Conservation (phyloP, 2,797 vertebrate species). For the Parauchenoglanis ngamensis region DNA sequence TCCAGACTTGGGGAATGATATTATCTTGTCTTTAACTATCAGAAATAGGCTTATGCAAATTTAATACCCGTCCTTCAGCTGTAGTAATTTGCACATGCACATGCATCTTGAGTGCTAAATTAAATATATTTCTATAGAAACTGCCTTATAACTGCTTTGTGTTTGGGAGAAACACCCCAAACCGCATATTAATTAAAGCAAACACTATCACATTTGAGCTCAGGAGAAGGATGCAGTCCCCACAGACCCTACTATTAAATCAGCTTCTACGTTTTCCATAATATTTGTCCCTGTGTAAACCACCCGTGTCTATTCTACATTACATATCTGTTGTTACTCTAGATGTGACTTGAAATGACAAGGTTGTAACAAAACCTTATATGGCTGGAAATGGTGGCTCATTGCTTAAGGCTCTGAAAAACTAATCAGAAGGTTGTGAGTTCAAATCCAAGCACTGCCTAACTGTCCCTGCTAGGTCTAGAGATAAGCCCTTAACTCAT, state of each 20-base stretch:
- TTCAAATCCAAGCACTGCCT: neutral
- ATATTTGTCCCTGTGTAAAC: neutral
- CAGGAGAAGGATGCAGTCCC: neutral
- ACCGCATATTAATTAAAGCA: neutral
- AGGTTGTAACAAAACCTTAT: neutral
- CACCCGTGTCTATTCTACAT: no score
- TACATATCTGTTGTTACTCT: neutral
- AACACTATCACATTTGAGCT: neutral
- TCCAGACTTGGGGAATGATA: neutral
- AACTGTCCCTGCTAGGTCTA: neutral
- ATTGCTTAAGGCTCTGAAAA: neutral
- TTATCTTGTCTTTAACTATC: neutral
- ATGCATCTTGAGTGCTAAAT: neutral
- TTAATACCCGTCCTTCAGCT: neutral
- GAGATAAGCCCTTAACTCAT: neutral
- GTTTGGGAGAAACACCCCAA: neutral
- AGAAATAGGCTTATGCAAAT: neutral
- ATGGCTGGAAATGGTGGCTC: neutral
- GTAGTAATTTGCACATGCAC: neutral
- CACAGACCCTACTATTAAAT: neutral
- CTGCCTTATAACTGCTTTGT: neutral
- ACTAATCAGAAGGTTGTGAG: neutral
- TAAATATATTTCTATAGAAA: neutral
- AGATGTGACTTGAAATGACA: neutral
- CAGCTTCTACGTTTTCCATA: neutral